Evolutionary conservation across 2,113 vertebrate species (phyloP).

Genomic region (Delphinapterus leucas): DNA sequence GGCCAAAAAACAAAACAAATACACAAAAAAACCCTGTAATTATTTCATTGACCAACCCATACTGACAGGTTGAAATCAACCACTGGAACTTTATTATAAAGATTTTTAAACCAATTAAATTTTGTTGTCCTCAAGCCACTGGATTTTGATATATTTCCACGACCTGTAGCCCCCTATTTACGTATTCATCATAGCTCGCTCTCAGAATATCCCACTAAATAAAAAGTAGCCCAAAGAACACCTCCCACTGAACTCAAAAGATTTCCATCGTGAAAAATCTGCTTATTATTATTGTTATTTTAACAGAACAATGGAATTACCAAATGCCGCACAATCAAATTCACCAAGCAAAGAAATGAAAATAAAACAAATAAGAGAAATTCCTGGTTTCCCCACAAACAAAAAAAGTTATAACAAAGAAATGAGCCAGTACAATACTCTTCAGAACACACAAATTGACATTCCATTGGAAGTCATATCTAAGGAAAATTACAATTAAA

Average conservation of each 20-base stretch:
- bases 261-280: neutral
- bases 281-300: neutral
- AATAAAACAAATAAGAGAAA: neutral
- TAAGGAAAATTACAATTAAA: constrained; percentile 73
- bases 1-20: too few relatives aligned
- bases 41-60: constrained; percentile 7
- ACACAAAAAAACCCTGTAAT: neutral
- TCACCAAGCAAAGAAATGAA: constrained; percentile 9
- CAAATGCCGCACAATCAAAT: constrained; percentile 15
- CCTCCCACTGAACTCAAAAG: neutral
- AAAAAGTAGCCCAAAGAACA: neutral
- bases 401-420: constrained; percentile 24
- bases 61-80: neutral
- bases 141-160: neutral
- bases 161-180: neutral
- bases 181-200: neutral
- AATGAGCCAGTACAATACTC: neutral
- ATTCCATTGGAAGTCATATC: constrained; percentile 72
- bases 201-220: neutral
- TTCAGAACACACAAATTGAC: neutral
- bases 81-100: neutral
- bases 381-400: neutral
- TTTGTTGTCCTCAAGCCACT: neutral
- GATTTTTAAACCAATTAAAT: neutral
- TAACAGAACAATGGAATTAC: constrained; percentile 6